Percentiles rank a stretch among this genome's conserved stretches.
phyloP scores from a whole-genome alignment of 2,113 vertebrate species.

The Aleadryas rufinucha region DNA sequence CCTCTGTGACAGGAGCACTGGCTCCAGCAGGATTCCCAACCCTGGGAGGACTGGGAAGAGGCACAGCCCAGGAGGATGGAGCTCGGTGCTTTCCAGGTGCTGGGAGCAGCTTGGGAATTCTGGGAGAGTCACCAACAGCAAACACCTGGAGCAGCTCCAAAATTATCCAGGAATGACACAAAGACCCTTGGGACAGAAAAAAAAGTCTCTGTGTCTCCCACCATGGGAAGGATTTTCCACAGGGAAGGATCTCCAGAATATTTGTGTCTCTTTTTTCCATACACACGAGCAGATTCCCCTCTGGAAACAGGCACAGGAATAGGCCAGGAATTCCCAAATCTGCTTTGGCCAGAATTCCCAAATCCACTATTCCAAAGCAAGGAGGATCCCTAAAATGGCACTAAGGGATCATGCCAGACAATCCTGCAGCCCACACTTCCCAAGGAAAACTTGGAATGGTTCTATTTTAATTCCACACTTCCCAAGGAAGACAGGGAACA shows the following conservation, averaged over 20 bases:
- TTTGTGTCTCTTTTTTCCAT: not conserved
- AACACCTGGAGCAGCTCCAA: not conserved
- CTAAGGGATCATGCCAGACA: not conserved
- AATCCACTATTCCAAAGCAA: not conserved
- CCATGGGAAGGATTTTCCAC: not conserved
- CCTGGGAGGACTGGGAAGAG: not conserved
- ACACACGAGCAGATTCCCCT: not conserved
- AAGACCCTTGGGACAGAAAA: not conserved
- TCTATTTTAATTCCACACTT: not conserved
- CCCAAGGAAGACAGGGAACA: not conserved
- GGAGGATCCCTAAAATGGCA: not conserved
- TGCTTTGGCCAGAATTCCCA: not conserved
- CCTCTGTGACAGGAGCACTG: rapidly evolving
- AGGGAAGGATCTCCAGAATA: not conserved
- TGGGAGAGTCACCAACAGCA: not conserved
- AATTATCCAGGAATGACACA: not conserved
- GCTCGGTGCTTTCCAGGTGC: not conserved
- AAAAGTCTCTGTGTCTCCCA: not conserved
- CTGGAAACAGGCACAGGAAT: not conserved
- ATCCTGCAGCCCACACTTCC: not conserved
- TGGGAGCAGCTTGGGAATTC: not conserved
- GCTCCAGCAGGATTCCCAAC: not conserved
- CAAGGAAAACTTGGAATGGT: not conserved
- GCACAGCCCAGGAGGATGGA: not conserved
- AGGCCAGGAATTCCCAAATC: not conserved